phyloP scores from a whole-genome alignment of 2,113 vertebrate genomes.

The Phalacrocorax brasilianus region DNA sequence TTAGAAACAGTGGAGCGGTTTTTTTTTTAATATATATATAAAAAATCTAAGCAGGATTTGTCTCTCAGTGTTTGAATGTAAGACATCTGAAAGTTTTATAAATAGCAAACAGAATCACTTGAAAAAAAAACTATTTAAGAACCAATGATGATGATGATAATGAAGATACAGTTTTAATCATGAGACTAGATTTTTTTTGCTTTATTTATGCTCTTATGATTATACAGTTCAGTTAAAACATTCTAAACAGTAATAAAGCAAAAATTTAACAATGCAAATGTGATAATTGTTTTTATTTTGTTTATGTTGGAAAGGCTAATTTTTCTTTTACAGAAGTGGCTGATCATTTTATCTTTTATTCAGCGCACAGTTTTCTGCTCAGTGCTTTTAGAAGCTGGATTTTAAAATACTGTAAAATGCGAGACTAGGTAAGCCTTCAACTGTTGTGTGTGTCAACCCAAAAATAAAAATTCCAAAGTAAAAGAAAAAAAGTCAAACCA shows the following conservation, averaged over 20 bases:
- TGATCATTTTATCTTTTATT: not conserved
- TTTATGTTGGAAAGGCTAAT: not conserved
- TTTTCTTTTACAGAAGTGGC: not conserved
- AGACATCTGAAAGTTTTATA: not conserved
- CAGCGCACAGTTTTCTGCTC: not conserved
- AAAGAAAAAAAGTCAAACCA: not conserved
- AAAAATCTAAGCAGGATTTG: not conserved
- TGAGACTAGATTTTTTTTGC: not conserved
- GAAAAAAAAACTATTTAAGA: not conserved
- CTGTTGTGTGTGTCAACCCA: not conserved
- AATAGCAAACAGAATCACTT: not conserved
- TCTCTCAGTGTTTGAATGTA: not conserved
- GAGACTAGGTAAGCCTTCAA: not conserved
- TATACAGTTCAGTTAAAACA: not conserved
- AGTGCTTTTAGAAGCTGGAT: not conserved
- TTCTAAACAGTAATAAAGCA: not conserved
- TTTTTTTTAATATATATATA: not conserved
- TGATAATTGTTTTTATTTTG: not conserved
- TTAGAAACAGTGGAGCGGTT: not conserved
- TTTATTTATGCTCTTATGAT: not conserved
- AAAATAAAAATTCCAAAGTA: not conserved
- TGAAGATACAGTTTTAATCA: not conserved
- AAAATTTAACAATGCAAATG: not conserved
- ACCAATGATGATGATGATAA: not conserved
- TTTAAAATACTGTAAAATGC: slow-evolving; percentile 31